phyloP scores from a whole-genome alignment of 2,113 vertebrate genomes.

The Malurus melanocephalus region DNA sequence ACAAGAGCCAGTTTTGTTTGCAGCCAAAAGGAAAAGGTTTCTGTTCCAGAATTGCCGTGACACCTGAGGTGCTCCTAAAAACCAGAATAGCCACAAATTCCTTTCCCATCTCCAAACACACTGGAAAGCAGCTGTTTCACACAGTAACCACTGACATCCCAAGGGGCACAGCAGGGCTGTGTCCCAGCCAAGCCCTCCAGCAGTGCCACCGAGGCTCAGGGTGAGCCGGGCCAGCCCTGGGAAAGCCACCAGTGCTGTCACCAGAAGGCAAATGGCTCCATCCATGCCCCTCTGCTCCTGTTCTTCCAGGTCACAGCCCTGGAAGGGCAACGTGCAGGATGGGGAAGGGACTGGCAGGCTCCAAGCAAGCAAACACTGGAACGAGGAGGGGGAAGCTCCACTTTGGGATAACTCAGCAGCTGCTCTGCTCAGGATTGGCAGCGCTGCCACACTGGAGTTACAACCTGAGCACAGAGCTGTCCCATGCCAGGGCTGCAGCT shows the following conservation, averaged over 20 bases:
- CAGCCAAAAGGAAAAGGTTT: constrained; percentile 29
- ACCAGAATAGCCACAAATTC: background rate
- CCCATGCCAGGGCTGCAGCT: background rate
- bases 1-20: constrained; percentile 33
- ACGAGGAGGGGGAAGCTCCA: constrained; percentile 22
- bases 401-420: constrained; percentile 21
- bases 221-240: constrained; percentile 1
- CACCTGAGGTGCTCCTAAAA: background rate
- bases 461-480: background rate
- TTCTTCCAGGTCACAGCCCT: constrained; percentile 7
- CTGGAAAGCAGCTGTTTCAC: background rate
- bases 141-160: background rate
- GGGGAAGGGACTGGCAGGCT: background rate
- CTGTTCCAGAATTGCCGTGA: background rate
- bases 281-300: fast-evolving
- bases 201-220: background rate
- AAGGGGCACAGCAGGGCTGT: background rate
- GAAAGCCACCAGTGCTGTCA: background rate
- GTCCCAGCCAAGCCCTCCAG: background rate
- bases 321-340: background rate
- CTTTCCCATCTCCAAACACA: background rate
- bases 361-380: constrained; percentile 33
- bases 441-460: background rate
- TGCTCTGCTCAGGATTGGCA: constrained; percentile 32
- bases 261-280: constrained; percentile 9